Conservation (phyloP, 2,797 vertebrate species). For the Megalops cyprinoides region DNA sequence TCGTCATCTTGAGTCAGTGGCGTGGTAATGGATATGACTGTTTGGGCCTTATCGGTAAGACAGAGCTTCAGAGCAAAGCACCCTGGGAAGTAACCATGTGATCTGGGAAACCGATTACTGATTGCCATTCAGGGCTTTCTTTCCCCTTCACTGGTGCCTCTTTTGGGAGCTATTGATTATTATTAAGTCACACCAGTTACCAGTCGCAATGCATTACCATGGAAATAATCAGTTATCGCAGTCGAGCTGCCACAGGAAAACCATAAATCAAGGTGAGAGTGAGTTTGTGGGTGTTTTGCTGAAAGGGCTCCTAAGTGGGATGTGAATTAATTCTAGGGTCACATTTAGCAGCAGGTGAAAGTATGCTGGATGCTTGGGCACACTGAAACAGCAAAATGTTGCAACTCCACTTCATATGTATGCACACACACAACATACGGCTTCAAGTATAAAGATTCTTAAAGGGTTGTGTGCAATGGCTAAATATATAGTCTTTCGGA, state of each 20-base stretch:
- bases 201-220: background rate
- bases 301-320: too few relatives aligned
- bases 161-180: background rate
- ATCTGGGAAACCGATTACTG: background rate
- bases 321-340: too few relatives aligned
- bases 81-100: background rate
- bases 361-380: too few relatives aligned
- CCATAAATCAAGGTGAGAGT: background rate
- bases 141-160: background rate
- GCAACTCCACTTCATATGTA: too few relatives aligned
- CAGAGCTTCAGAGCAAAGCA: background rate
- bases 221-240: background rate
- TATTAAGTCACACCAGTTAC: background rate
- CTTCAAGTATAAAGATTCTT: too few relatives aligned
- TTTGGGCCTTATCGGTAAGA: background rate
- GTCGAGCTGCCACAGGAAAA: background rate
- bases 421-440: too few relatives aligned
- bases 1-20: background rate
- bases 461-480: too few relatives aligned
- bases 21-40: background rate
- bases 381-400: too few relatives aligned
- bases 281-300: too few relatives aligned
- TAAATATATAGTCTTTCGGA: too few relatives aligned
- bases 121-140: background rate
- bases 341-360: too few relatives aligned